These are phyloP conservation scores for Empis livida DNA, from an alignment of 2,888 invertebrate species.

Conservation along the genomic window DNA sequence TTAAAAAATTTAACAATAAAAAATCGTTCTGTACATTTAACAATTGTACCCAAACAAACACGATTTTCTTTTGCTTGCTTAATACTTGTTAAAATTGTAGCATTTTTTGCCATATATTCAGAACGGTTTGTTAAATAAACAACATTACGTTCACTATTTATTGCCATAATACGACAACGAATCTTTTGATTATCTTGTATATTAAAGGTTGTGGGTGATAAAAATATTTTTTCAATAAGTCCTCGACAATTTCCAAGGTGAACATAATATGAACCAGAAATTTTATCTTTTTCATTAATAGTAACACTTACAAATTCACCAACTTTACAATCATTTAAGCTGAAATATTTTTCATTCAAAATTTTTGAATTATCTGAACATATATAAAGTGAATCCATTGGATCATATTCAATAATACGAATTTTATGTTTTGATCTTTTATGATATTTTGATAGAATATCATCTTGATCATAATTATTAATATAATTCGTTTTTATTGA, in stretches of 20 bases:
- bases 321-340: constrained; percentile 36
- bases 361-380: constrained; percentile 49
- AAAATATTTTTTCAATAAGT: constrained; percentile 44
- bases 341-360: constrained; percentile 44
- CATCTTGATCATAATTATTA: constrained; percentile 33
- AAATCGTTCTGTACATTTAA: constrained; percentile 22
- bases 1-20: constrained; percentile 33
- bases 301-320: constrained; percentile 44
- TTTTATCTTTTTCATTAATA: constrained; percentile 36
- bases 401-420: constrained; percentile 52
- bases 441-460: constrained; percentile 28
- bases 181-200: constrained; percentile 43
- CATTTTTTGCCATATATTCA: constrained; percentile 44
- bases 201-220: constrained; percentile 40
- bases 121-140: constrained; percentile 52
- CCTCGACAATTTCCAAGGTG: constrained; percentile 24
- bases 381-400: constrained; percentile 50
- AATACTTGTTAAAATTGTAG: constrained; percentile 40
- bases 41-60: constrained; percentile 27
- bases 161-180: constrained; percentile 45
- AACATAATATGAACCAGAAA: constrained; percentile 25
- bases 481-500: constrained; percentile 25
- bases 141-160: constrained; percentile 36
- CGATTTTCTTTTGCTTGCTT: constrained; percentile 40
- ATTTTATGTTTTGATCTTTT: constrained; percentile 37